A percentile compares a stretch with the other conserved stretches of the same genome.
phyloP scores from a whole-genome alignment of 2,113 vertebrate genomes.

The Gymnarchus niloticus region DNA sequence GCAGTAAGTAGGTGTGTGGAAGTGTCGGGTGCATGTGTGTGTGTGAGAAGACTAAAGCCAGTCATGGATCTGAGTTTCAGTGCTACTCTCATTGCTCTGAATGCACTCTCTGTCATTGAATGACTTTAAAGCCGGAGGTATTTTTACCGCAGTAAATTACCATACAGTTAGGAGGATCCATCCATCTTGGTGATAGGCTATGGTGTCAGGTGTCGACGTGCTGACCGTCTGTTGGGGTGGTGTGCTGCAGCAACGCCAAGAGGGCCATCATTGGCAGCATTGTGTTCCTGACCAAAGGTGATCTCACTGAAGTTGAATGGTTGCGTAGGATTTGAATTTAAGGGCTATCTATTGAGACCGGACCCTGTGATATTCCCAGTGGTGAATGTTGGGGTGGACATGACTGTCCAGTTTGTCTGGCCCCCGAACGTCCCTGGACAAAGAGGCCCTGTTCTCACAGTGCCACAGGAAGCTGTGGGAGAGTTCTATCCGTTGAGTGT shows the following conservation, averaged over 20 bases:
- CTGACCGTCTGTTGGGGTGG: neutral
- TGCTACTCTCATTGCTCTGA: neutral
- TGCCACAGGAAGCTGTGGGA: constrained; percentile 16
- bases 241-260: too few relatives aligned
- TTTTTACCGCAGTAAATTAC: neutral
- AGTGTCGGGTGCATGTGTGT: neutral
- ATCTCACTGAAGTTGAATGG: neutral
- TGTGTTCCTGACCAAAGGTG: neutral
- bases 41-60: neutral
- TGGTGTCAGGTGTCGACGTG: neutral
- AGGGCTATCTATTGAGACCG: neutral
- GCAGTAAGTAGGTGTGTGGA: neutral
- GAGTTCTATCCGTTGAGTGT: constrained; percentile 18
- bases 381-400: neutral
- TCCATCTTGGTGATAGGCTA: neutral
- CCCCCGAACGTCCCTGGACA: neutral
- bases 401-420: neutral
- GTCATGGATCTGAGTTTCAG: neutral
- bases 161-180: neutral
- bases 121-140: neutral
- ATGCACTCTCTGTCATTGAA: neutral
- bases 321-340: neutral
- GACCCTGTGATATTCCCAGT: neutral
- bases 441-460: neutral
- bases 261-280: neutral